Conservation (phyloP, 2,888 invertebrate genomes). For the Galeopsomyia nigrocyanea region DNA sequence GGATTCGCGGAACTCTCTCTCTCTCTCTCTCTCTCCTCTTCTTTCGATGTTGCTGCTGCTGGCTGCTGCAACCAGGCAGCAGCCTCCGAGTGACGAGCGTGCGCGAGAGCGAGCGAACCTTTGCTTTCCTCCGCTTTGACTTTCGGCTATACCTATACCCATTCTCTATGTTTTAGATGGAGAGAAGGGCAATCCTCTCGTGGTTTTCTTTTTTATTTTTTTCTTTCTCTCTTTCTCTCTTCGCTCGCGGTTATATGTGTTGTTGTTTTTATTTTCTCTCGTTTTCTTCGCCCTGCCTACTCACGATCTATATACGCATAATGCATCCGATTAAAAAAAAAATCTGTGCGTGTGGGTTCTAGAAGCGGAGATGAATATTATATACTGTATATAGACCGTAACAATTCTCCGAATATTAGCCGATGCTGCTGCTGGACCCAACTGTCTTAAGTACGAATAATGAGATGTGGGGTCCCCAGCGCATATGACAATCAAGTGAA, state of each 20-base stretch:
- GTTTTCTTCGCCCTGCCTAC: too few species aligned
- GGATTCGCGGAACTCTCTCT: slow-evolving; percentile 65
- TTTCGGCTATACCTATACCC: slow-evolving; percentile 51
- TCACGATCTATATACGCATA: slow-evolving; percentile 37
- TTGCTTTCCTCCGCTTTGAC: slow-evolving; percentile 58
- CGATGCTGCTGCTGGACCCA: not conserved
- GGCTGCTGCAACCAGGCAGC: not conserved
- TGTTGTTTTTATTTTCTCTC: slow-evolving; percentile 6
- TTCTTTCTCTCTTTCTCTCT: slow-evolving; percentile 33
- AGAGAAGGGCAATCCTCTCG: slow-evolving; percentile 19
- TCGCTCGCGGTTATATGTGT: not conserved
- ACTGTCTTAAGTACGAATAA: slow-evolving; percentile 24
- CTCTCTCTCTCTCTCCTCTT: slow-evolving; percentile 42
- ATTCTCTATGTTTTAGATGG: not conserved
- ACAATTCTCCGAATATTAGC: slow-evolving; percentile 20
- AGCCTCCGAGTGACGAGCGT: slow-evolving; percentile 11
- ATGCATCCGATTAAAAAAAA: slow-evolving; percentile 30
- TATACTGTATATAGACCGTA: slow-evolving; percentile 19
- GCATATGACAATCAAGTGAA: slow-evolving; percentile 34
- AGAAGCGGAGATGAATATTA: slow-evolving; percentile 40
- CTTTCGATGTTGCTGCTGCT: slow-evolving; percentile 26
- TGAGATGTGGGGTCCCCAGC: slow-evolving; percentile 4
- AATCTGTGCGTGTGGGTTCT: slow-evolving; percentile 14
- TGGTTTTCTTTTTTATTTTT: slow-evolving; percentile 31
- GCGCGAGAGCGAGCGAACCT: slow-evolving; percentile 47